Evolutionary conservation across 2,797 vertebrate species (phyloP), one percentile per base, ranked within the genome.

Genomic region (Arctocebus calabarensis): DNA sequence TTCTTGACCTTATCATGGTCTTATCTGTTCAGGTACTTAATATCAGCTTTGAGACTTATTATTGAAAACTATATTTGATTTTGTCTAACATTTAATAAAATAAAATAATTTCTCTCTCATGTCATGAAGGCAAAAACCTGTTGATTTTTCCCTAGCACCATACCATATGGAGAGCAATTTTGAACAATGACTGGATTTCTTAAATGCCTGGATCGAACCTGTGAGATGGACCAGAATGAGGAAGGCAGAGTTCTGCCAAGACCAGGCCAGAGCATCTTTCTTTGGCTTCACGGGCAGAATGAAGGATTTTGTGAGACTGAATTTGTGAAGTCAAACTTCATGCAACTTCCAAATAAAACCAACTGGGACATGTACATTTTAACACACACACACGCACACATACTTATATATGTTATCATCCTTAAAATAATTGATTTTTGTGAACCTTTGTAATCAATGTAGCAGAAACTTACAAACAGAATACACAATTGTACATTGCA

Each of bases 391-490:
- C 61, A 29, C 66, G 52, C 61, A 32, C 66, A 45, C 55, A 4
- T 13, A 81, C 29, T 8, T 17, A 27, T n/a, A 10, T 22, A 70
- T 34, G n/a, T 96, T 97, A 96, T 88, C 73, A 90, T 93, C 32
- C 94, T 98, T 93, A 70, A 34, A 34, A 75, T 86, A 95, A 91
- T 48, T 96, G 87, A 98, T 98, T 97, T 88, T 97, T 97, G 91
- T 82, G 70, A 98, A 97, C 90, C 37, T 97, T 97, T 85, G 91
- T 96, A 98, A 97, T 95, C 96, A 97, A 62, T 90, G 91, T 92
- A 96, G 95, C 90, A 97, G 96, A 98, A 98, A 98, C 98, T 97
- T 98, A 96, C 87, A 97, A 97, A 95, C 34, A 97, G 93, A 96
- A 98, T 94, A 88, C 70, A 97, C 98, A 98, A 98, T 92, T 97